Evolutionary conservation across 2,113 vertebrate genomes (phyloP).

Genomic region (Stictonetta naevosa): DNA sequence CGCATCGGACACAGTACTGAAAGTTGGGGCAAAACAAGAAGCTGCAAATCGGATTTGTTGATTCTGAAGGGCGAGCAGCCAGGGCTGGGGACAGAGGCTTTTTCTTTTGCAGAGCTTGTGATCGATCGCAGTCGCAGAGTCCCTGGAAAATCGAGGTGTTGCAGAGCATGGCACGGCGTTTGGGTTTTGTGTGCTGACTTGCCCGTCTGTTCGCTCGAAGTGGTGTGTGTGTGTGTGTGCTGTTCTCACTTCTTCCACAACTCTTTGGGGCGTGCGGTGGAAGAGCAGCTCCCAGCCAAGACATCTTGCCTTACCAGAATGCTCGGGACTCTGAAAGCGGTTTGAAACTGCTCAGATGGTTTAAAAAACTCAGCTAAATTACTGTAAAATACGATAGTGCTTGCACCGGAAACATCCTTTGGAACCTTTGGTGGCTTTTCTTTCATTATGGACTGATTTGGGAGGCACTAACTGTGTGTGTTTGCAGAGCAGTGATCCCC

Average conservation of each 20-base stretch:
- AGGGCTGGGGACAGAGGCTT: background rate
- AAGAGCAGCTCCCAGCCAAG: background rate
- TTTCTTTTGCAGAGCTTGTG: background rate
- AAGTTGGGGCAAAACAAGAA: background rate
- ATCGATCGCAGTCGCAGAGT: background rate
- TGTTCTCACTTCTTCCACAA: background rate
- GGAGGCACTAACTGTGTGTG: background rate
- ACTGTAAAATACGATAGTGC: background rate
- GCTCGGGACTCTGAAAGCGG: background rate
- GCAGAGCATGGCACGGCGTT: background rate
- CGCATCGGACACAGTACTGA: background rate
- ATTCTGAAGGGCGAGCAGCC: background rate
- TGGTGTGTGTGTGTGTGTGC: accelerated
- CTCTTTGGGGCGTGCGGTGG: background rate
- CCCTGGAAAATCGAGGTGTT: background rate
- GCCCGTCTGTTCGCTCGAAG: background rate
- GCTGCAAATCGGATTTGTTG: background rate
- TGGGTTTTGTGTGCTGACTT: background rate
- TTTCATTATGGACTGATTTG: background rate
- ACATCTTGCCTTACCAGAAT: background rate
- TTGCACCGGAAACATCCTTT: background rate
- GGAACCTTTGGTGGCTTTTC: background rate
- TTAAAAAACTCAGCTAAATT: background rate
- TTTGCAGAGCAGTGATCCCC: background rate
- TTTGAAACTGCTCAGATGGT: background rate